Percentiles rank a stretch among this genome's conserved stretches.
Evolutionary conservation across 2,888 invertebrate genomes (phyloP).

Genomic region (Rotaria magnacalcarata): DNA sequence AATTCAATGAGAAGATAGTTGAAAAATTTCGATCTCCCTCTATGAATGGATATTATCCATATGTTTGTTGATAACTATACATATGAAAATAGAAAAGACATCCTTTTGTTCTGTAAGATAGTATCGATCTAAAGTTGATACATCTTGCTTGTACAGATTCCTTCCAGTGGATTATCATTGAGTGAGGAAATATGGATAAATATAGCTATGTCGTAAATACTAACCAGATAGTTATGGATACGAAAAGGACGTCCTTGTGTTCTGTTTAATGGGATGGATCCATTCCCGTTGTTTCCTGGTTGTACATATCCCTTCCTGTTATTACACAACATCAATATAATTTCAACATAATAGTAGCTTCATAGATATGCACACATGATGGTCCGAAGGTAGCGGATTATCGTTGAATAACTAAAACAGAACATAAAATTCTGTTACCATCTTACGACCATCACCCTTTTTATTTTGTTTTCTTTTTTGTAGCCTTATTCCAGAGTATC

Average conservation of each 20-base stretch:
- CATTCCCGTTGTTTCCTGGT: neutral
- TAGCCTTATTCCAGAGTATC: neutral
- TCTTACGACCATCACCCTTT: neutral
- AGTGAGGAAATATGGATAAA: too few relatives aligned
- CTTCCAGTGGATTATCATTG: neutral
- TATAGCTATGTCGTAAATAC: too few relatives aligned
- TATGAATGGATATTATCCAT: too few relatives aligned
- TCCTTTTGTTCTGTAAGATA: neutral
- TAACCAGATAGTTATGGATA: neutral
- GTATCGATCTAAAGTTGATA: neutral
- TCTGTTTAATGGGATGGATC: neutral
- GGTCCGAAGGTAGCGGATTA: slow-evolving; percentile 2
- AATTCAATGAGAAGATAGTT: neutral
- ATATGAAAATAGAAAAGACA: neutral
- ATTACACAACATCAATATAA: neutral
- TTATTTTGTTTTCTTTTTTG: neutral
- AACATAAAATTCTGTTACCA: neutral
- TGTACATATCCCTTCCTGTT: neutral
- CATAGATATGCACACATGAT: neutral
- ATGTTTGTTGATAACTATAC: too few relatives aligned
- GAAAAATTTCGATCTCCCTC: too few relatives aligned
- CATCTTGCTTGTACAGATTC: neutral
- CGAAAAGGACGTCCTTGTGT: neutral
- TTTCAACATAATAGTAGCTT: neutral
- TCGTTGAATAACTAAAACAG: neutral